Conservation (phyloP, 1,140 invertebrate species). For the Calephelis virginiensis region DNA sequence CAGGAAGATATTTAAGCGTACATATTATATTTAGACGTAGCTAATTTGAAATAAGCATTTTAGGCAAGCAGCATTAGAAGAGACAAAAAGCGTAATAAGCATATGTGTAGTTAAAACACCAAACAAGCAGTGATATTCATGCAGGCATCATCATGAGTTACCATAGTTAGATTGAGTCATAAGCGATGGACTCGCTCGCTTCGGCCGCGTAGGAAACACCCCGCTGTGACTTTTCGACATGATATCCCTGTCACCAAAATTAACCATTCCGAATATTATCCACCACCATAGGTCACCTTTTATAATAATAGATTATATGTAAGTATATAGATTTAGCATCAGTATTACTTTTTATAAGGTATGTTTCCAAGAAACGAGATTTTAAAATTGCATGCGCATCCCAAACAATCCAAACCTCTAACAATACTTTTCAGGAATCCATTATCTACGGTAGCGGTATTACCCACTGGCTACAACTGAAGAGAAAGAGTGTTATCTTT, state of each 20-base stretch:
- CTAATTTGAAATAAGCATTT: neutral
- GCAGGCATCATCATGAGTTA: conserved; percentile 38
- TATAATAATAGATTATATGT: too few relatives aligned
- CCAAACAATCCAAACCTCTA: too few relatives aligned
- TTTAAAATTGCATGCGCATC: too few relatives aligned
- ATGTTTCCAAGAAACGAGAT: too few relatives aligned
- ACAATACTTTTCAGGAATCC: too few relatives aligned
- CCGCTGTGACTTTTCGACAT: conserved; percentile 70
- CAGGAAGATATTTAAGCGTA: too few relatives aligned
- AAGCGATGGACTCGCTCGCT: conserved; percentile 43
- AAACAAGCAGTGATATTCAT: neutral
- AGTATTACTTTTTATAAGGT: too few relatives aligned
- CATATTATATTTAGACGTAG: too few relatives aligned
- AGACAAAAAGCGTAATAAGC: conserved; percentile 12
- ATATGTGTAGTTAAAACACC: neutral
- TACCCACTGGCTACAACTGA: too few relatives aligned
- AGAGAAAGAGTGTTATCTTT: too few relatives aligned
- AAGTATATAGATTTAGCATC: too few relatives aligned
- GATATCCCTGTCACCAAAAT: conserved; percentile 54
- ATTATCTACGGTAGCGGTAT: too few relatives aligned
- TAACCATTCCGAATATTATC: conserved; percentile 20
- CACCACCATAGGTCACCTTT: conserved; percentile 18
- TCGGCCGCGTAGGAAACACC: conserved; percentile 54
- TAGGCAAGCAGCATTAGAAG: conserved; percentile 29
- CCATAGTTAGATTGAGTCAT: conserved; percentile 70